Evolutionary conservation across 2,113 vertebrate species (phyloP), one percentile per base, ranked within the genome.

Genomic region (Platysteira castanea): DNA sequence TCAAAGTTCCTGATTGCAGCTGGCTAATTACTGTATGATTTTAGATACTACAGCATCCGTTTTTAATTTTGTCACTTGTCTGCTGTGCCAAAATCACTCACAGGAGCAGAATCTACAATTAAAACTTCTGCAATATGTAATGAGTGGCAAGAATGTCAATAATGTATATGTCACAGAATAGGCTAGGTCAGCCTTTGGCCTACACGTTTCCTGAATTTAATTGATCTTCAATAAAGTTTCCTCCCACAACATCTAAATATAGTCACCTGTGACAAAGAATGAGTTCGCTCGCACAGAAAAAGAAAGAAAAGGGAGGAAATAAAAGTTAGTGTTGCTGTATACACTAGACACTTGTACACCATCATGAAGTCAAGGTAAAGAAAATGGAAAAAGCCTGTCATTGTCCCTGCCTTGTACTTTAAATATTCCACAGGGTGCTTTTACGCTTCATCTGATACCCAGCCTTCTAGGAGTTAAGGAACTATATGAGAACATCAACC

Each of bases 31-130:
- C 47, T 53, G n/a, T 26, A 42, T 69, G 59, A 84, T 82, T 91
- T 89, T 37, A 76, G 65, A 60, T 31, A 68, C 11, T n/a, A 59
- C 22, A 78, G 13, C 28, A 49, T 57, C 49, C 3, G 0, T 50
- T 91, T 91, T 79, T 42, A 87, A 91, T 85, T 92, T 79, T 73
- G 12, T 35, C 67, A 61, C 21, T 89, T 79, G 18, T 68, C 54
- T 57, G 21, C 20, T 5, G 2, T 24, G 49, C 18, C 31, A 83
- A 83, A 92, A 84, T 53, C 75, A 60, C 18, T 90, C 67, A 39
- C 11, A 59, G 24, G 7, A 85, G 19, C 4, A 91, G 31, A 93
- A 71, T 17, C 37, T 57, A 76, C 22, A 65, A 84, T 49, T 67
- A 77, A 86, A 91, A 52, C 20, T 41, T 73, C 44, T 33, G 12